These are phyloP conservation scores for Eurytoma californica DNA, from an alignment of 2,888 invertebrate species.

Conservation along the genomic window DNA sequence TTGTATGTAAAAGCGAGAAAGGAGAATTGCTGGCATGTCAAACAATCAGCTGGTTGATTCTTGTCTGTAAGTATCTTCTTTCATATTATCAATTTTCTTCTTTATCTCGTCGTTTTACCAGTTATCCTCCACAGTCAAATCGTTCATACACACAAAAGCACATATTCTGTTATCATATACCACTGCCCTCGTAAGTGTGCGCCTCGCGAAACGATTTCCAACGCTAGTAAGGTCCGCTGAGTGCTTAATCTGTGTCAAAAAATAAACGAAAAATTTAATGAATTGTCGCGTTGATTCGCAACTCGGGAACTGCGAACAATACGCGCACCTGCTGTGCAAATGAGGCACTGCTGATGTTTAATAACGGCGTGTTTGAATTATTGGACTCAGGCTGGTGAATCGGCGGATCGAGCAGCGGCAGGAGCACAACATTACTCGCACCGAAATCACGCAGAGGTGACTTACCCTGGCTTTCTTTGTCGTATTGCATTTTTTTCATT, in stretches of 20 bases:
- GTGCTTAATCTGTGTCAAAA: too few species aligned
- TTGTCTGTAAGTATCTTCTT: constrained; percentile 78
- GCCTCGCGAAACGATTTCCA: too few species aligned
- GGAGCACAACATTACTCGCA: constrained; percentile 82
- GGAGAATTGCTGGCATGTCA: constrained; percentile 77
- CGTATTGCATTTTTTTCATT: constrained; percentile 5
- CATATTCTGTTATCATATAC: too few species aligned
- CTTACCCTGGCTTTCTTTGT: constrained; percentile 60
- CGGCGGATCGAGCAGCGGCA: constrained; percentile 82
- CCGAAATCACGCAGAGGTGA: constrained; percentile 82
- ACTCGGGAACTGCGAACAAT: too few species aligned
- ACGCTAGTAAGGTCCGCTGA: too few species aligned
- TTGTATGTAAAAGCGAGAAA: constrained; percentile 61
- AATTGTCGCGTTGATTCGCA: too few species aligned
- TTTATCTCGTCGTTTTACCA: background rate
- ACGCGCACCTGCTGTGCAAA: too few species aligned
- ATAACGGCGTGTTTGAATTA: constrained; percentile 60
- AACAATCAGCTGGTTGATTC: constrained; percentile 82
- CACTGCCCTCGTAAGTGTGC: too few species aligned
- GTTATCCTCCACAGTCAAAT: background rate
- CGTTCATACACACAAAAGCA: background rate
- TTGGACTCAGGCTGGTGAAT: constrained; percentile 80
- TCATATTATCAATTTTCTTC: background rate
- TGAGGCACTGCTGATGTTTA: constrained; percentile 19
- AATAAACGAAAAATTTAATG: too few species aligned